Conservation (phyloP, 2,113 vertebrate species). For the Takifugu flavidus region DNA sequence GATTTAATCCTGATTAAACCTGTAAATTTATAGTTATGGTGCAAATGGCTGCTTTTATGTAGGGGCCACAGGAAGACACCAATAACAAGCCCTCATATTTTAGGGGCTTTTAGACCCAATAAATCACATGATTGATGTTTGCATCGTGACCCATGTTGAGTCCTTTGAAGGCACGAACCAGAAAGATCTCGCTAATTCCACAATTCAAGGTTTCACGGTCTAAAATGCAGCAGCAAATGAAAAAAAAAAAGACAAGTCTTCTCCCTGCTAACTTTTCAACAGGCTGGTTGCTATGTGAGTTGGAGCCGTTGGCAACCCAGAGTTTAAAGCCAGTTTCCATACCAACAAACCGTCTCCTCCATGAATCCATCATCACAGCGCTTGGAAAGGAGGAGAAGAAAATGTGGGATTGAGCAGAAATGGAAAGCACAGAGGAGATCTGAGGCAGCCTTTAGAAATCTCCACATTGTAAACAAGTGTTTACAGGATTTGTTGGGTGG, state of each 20-base stretch:
- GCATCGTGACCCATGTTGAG: no score
- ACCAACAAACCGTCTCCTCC: conserved; percentile 59
- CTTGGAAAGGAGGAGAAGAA: conserved; percentile 16
- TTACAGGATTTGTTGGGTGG: background rate
- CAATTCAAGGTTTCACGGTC: conserved; percentile 11
- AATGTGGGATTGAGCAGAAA: conserved; percentile 19
- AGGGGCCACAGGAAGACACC: no score
- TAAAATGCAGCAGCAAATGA: conserved; percentile 5
- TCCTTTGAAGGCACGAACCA: no score
- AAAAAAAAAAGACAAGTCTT: conserved; percentile 21
- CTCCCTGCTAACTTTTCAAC: background rate
- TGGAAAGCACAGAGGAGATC: background rate
- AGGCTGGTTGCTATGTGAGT: conserved; percentile 62
- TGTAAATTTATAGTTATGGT: background rate
- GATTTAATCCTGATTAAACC: background rate
- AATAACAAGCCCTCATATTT: no score
- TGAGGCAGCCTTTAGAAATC: background rate
- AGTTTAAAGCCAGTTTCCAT: conserved; percentile 69
- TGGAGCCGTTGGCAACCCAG: conserved; percentile 59
- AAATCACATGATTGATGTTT: no score
- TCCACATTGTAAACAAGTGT: background rate
- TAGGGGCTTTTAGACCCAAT: no score
- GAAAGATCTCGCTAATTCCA: no score
- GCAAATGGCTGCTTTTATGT: background rate
- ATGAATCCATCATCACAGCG: conserved; percentile 26